Evolutionary conservation across 2,888 invertebrate species (phyloP).

Genomic region (Zele albiditarsus): DNA sequence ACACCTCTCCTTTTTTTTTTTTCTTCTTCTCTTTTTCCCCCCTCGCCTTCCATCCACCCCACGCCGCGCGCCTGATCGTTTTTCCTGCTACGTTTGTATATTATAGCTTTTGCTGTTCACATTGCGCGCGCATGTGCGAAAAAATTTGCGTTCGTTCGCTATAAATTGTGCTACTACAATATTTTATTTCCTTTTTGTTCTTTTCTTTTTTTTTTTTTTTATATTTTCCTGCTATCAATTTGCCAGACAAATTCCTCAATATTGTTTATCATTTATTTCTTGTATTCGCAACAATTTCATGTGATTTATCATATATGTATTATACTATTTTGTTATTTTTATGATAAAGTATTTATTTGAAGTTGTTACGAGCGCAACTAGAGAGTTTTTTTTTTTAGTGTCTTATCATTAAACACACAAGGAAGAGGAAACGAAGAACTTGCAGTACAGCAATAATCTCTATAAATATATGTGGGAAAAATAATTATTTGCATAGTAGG

Average conservation of each 20-base stretch:
- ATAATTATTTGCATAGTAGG: too few species aligned
- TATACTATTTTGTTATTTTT: too few species aligned
- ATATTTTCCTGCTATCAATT: neutral
- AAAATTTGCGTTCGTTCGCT: neutral
- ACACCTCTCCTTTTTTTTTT: neutral
- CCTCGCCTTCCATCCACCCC: slow-evolving; percentile 34
- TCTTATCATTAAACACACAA: too few species aligned
- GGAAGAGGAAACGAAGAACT: too few species aligned
- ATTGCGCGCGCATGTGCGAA: neutral
- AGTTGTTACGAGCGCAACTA: too few species aligned
- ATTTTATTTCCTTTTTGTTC: neutral
- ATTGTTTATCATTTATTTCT: neutral
- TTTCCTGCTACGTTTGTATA: slow-evolving; percentile 16
- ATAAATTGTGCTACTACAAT: neutral
- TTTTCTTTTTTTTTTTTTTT: neutral
- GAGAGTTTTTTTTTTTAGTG: too few species aligned
- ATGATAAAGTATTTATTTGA: too few species aligned
- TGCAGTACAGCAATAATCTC: too few species aligned
- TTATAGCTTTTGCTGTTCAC: neutral
- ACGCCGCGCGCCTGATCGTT: neutral
- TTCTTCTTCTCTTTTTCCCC: slow-evolving; percentile 22
- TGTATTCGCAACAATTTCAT: too few species aligned
- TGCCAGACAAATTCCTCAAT: neutral
- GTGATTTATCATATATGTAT: too few species aligned
- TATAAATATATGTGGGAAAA: too few species aligned